A percentile compares a stretch with the other conserved stretches of the same genome.
Evolutionary conservation across 37 sponge, comb jelly and placozoan species (phyloP).

Genomic region (Eunapius fragilis): DNA sequence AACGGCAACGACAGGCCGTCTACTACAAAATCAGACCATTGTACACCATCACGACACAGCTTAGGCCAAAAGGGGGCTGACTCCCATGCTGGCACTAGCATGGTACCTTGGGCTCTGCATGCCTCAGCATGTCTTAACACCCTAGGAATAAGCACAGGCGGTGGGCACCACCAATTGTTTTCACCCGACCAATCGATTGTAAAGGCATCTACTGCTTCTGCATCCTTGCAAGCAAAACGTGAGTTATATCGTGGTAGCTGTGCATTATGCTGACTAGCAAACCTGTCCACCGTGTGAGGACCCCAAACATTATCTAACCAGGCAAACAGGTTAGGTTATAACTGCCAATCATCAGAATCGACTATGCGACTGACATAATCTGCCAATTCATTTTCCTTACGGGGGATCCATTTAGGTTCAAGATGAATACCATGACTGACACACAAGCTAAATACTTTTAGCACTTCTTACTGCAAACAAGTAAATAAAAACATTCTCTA

Average conservation of each 20-base stretch:
- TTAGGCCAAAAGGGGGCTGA: constrained; percentile 50
- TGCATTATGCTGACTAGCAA: constrained; percentile 3
- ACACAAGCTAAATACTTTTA: constrained; percentile 5
- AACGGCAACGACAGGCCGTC: too few relatives aligned
- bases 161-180: constrained; percentile 41
- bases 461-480: constrained; percentile 9
- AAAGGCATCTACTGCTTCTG: constrained; percentile 53
- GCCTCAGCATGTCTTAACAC: too few relatives aligned
- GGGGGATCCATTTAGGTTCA: constrained; percentile 38
- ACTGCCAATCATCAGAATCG: constrained; percentile 38
- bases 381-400: constrained; percentile 16
- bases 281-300: constrained; percentile 55
- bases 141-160: too few relatives aligned
- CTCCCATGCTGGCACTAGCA: constrained; percentile 40
- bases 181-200: constrained; percentile 35
- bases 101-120: constrained; percentile 21
- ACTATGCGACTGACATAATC: constrained; percentile 23
- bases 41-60: constrained; percentile 21
- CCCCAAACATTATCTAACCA: constrained; percentile 26
- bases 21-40: constrained; percentile 21
- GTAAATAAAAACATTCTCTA: too few relatives aligned
- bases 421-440: constrained; percentile 2
- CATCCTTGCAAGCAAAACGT: constrained; percentile 11
- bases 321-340: constrained; percentile 3
- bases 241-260: constrained; percentile 17